Evolutionary conservation across 1,140 invertebrate species (phyloP), one percentile per base, ranked within the genome.

Genomic region (Apis laboriosa): DNA sequence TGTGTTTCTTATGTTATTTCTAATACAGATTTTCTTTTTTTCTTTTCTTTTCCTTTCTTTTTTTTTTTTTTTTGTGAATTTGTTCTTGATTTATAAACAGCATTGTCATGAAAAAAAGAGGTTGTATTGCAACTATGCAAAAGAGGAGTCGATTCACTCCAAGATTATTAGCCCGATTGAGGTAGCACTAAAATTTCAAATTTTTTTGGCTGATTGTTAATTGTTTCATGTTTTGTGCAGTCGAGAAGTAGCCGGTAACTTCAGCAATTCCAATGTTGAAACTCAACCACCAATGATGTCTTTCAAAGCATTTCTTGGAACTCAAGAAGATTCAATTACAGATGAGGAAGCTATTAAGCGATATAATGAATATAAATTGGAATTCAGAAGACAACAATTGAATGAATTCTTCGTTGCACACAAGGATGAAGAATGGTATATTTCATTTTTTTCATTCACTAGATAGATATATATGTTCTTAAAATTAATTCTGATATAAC

Each of bases 371-470:
- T 99, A 99, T 94, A 99, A 99, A 94, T 94, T 98, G 89, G 99
- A 99, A 90, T 99, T 99, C 92, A 97, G 97, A 91, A 95, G 98
- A 75, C 98, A 99, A 93, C 99, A 99, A 92, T 96, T 99, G 34
- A 99, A 99, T 94, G 99, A 99, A 94, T 99, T 99, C 95, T 99
- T 99, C 95, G 97, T 99, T 90, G 96, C 97, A 56, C 99, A 99
- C 95, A 99, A 99, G 95, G 99, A 99, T 92, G 99, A 99, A 94
- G 99, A 99, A 97, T 99, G 99, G 99, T 99, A 96, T 85, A 83
- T 88, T 77, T 81, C 72, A 58, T 76, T 67, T 77, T 63, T 43
- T 49, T 64, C 56, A 56, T 34, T 58, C 17, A 55, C 9, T 74
- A 61, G 58, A 56, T 34, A 43, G 34, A 43, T 43, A 43, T 43